Evolutionary conservation across 2,797 vertebrate species (phyloP).

Genomic region (Astyanax mexicanus): DNA sequence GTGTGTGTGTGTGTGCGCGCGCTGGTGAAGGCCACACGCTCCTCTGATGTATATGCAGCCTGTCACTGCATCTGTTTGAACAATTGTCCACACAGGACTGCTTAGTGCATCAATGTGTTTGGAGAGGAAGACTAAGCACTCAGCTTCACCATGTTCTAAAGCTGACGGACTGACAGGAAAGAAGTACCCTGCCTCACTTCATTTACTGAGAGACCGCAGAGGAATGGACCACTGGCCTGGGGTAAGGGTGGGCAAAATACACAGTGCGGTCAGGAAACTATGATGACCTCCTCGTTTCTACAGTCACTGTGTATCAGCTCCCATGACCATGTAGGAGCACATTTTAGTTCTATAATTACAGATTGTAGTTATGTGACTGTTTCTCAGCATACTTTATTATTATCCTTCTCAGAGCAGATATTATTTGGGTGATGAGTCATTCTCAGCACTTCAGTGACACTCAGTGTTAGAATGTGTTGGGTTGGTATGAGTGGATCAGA

Average conservation of each 20-base stretch:
- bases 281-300: too few species aligned
- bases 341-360: too few species aligned
- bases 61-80: constrained; percentile 8
- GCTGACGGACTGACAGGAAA: not conserved
- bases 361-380: too few species aligned
- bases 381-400: too few species aligned
- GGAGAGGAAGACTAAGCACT: constrained; percentile 1
- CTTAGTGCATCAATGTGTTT: not conserved
- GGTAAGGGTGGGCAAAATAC: not conserved
- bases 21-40: not conserved
- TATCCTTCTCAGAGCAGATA: too few species aligned
- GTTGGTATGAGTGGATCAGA: too few species aligned
- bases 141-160: not conserved
- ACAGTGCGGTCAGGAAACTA: too few species aligned
- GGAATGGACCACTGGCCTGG: not conserved
- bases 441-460: too few species aligned
- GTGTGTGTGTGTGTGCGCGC: not conserved
- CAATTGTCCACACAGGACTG: not conserved
- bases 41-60: not conserved
- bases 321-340: too few species aligned
- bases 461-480: too few species aligned
- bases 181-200: not conserved
- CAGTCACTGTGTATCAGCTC: too few species aligned
- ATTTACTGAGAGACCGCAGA: not conserved
- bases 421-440: too few species aligned